Evolutionary conservation across 2,113 vertebrate genomes (phyloP).

Genomic region (Callorhinus ursinus): DNA sequence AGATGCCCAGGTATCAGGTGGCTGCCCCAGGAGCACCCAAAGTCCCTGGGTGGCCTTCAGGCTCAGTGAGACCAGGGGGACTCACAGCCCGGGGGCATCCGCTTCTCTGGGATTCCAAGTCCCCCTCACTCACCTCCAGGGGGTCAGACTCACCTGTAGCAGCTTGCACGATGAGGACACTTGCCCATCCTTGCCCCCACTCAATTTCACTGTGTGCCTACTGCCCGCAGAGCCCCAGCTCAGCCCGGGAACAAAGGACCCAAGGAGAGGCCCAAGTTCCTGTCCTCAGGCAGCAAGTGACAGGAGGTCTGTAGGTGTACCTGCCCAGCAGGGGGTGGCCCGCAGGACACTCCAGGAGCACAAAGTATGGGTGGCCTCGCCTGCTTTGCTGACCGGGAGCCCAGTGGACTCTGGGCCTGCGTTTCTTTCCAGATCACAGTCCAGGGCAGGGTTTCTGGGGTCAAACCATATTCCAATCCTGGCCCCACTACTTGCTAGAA

Average conservation of each 20-base stretch:
- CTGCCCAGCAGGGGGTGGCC: background rate
- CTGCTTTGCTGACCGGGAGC: background rate
- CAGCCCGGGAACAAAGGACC: background rate
- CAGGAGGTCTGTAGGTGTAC: no score
- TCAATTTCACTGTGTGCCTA: rapidly evolving
- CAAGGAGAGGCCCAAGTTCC: background rate
- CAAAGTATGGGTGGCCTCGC: rapidly evolving
- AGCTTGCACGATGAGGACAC: background rate
- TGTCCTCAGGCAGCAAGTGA: background rate
- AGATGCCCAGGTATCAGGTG: background rate
- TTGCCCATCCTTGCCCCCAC: background rate
- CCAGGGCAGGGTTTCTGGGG: background rate
- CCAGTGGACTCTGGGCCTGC: background rate
- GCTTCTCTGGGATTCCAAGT: background rate
- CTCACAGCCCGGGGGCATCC: background rate
- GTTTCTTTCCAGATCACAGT: background rate
- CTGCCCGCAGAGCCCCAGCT: background rate
- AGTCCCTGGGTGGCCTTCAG: background rate
- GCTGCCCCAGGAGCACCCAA: background rate
- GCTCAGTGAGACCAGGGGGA: background rate
- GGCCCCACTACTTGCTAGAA: background rate
- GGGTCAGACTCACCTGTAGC: background rate
- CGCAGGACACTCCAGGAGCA: no score
- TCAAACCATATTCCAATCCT: background rate
- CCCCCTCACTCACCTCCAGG: background rate